Conservation (phyloP, 1,140 invertebrate genomes). For the Cylas formicarius region DNA sequence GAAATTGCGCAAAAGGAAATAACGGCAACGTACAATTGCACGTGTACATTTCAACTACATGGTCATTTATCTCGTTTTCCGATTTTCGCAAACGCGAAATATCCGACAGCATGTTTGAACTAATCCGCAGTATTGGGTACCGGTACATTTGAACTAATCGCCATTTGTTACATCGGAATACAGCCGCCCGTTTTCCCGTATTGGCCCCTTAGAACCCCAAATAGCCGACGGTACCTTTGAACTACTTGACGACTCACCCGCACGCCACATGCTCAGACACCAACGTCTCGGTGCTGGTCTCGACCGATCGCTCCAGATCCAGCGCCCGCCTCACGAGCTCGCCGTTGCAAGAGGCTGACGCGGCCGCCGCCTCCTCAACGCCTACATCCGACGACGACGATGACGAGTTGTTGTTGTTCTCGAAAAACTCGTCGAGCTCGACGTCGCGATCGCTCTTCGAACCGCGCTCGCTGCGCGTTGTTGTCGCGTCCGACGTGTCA, state of each 20-base stretch:
- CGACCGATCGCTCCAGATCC: conserved; percentile 30
- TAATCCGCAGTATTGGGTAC: too few species aligned
- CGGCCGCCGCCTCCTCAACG: background rate
- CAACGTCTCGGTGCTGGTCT: conserved; percentile 46
- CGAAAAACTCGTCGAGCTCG: conserved; percentile 7
- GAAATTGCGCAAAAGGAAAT: too few species aligned
- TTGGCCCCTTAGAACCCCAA: too few species aligned
- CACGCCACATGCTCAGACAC: conserved; percentile 34
- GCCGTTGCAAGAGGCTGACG: background rate
- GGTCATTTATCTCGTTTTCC: too few species aligned
- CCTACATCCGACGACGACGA: conserved; percentile 5
- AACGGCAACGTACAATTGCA: too few species aligned
- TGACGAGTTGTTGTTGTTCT: conserved; percentile 11
- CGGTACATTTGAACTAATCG: too few species aligned
- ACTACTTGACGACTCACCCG: conserved; percentile 30
- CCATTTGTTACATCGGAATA: too few species aligned
- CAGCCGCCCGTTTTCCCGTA: too few species aligned
- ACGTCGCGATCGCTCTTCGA: conserved; percentile 8
- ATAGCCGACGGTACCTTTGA: too few species aligned
- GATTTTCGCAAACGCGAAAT: too few species aligned
- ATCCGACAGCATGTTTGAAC: too few species aligned
- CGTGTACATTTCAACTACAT: too few species aligned
- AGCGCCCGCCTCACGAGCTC: conserved; percentile 12
- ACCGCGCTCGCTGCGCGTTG: conserved; percentile 4
- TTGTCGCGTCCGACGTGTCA: conserved; percentile 2